A percentile compares a stretch with the other conserved stretches of the same genome.
These are phyloP conservation scores for Reticulitermes lucifugus DNA, from an alignment of 2,888 invertebrate species.

Conservation along the genomic window DNA sequence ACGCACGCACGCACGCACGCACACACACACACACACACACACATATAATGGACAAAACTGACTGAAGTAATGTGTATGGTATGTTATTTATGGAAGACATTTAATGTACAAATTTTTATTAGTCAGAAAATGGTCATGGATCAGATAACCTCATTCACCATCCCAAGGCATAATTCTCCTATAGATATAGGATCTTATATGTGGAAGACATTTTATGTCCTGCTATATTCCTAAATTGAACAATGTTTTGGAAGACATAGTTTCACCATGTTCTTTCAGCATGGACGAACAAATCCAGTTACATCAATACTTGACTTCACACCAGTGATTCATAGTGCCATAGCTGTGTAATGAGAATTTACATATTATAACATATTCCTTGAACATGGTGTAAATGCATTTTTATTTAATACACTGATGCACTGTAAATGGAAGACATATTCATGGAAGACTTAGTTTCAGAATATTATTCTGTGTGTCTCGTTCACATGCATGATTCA, in stretches of 20 bases:
- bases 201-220: slow-evolving; percentile 27
- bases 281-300: too few species aligned
- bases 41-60: neutral
- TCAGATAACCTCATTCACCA: neutral
- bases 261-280: neutral
- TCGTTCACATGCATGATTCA: neutral
- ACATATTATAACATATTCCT: neutral
- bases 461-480: neutral
- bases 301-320: neutral
- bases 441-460: slow-evolving; percentile 20
- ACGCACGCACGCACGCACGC: too few species aligned
- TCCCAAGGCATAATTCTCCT: slow-evolving; percentile 15
- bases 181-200: slow-evolving; percentile 2
- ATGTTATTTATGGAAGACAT: too few species aligned
- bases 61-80: too few species aligned
- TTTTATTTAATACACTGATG: neutral
- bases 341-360: neutral
- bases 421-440: slow-evolving; percentile 30
- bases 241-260: slow-evolving; percentile 36
- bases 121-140: neutral
- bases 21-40: neutral
- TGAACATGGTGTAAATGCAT: neutral
- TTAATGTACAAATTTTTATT: neutral
- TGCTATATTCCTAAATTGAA: neutral
- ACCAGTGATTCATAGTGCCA: neutral